Evolutionary conservation across 1,140 invertebrate genomes (phyloP).

Genomic region (Ceratina japonica): DNA sequence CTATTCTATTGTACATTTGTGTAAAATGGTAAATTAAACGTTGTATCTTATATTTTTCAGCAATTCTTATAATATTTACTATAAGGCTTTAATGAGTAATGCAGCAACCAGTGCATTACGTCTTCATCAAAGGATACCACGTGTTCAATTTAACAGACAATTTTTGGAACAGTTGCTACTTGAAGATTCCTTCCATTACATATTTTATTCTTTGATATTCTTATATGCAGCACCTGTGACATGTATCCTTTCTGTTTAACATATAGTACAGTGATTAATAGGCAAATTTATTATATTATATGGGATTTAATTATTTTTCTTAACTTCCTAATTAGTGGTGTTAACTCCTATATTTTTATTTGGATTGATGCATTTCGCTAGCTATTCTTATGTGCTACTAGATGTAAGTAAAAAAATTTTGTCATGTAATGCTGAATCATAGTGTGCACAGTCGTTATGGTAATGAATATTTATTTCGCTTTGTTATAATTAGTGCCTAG

Average conservation of each 20-base stretch:
- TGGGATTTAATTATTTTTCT: slow-evolving; percentile 75
- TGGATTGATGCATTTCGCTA: slow-evolving; percentile 93
- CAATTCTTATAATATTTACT: slow-evolving; percentile 91
- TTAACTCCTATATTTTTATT: slow-evolving; percentile 93
- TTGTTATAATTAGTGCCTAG: slow-evolving; percentile 85
- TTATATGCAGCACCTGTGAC: slow-evolving; percentile 92
- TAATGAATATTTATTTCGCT: slow-evolving; percentile 44
- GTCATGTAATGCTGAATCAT: slow-evolving; percentile 51
- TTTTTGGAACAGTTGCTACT: slow-evolving; percentile 89
- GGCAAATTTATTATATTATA: background rate
- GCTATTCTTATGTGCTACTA: slow-evolving; percentile 91
- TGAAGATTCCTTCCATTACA: slow-evolving; percentile 98
- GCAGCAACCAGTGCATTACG: slow-evolving; percentile 95
- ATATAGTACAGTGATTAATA: slow-evolving; percentile 31
- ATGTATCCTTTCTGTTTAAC: slow-evolving; percentile 85
- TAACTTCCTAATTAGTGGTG: slow-evolving; percentile 85
- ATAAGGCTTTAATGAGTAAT: slow-evolving; percentile 94
- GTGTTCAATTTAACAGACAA: slow-evolving; percentile 88
- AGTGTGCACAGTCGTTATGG: slow-evolving; percentile 45
- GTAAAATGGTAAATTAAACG: background rate
- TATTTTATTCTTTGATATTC: slow-evolving; percentile 96
- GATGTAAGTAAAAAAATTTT: slow-evolving; percentile 88
- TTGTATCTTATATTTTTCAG: slow-evolving; percentile 77
- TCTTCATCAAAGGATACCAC: slow-evolving; percentile 94
- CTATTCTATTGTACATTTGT: background rate